Base-by-base conservation (phyloP, 2,797 vertebrate species). In the Myotis myotis region DNA sequence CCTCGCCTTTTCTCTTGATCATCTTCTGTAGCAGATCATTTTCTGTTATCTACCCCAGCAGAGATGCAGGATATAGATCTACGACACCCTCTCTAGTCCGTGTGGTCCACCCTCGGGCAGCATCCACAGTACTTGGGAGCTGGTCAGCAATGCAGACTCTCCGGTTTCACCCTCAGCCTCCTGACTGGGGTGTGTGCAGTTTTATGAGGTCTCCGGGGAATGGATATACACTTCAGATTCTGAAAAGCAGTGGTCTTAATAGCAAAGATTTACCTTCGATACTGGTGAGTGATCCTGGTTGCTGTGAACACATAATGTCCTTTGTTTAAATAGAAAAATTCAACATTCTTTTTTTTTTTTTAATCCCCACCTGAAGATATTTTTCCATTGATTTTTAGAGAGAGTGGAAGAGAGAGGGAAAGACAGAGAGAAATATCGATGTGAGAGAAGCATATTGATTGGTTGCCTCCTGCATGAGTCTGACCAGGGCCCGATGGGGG, bases 291-390 rank as follows among this genome's bases (percentile, higher is more conserved):
- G 66, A 47, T n/a, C 23, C 66, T 79, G n/a, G 4, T 72, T 55
- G 19, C 64, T 33, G 8, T 33, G 68, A 16, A 64, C 9, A 33
- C 10, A 47, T 3, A 51, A 22, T n/a, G 30, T 75, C 47, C 41
- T 80, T 70, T 47, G 17, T 91, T 91, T 85, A 93, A 49, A 36
- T 11, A 80, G 76, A 64, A 80, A 91, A 60, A 66, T 47, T n/a
- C 71, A 60, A 60, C 57, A 60, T 28, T 60, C 57, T 49, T 49
- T 16, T 55, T 25, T 23, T 60, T 60, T 28, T 28, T 60, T 28
- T 6, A 60, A 28, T 60, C 25, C 57, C 13, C 25, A 28, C 57
- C 57, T 60, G 57, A 60, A 25, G 57, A 28, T 60, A 60, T 60
- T 60, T 60, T 28, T 12, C 25, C 57, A 30, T 62, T 12, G 57